phyloP scores from a whole-genome alignment of 2,888 invertebrate genomes.

The Cataglyphis cursor region DNA sequence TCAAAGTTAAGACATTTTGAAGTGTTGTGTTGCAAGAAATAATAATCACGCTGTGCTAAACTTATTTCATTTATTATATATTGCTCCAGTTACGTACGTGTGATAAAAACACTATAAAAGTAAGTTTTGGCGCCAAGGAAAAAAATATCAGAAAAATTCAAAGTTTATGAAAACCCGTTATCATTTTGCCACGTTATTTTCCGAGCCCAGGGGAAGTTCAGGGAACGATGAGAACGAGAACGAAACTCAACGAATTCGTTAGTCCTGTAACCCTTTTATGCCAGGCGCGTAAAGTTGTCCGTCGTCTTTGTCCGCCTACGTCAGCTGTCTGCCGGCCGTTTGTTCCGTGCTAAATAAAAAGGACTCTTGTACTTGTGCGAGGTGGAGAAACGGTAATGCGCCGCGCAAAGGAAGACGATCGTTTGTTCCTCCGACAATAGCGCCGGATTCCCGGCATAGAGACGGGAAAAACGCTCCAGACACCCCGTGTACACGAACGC shows the following conservation, averaged over 20 bases:
- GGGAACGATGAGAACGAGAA: constrained; percentile 60
- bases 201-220: constrained; percentile 56
- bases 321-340: constrained; percentile 74
- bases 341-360: constrained; percentile 73
- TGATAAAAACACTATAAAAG: not conserved
- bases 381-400: constrained; percentile 66
- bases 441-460: constrained; percentile 52
- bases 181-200: constrained; percentile 35
- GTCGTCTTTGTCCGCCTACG: constrained; percentile 74
- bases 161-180: not conserved
- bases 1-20: not conserved
- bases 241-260: constrained; percentile 56
- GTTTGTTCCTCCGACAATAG: constrained; percentile 72
- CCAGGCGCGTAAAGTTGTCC: constrained; percentile 69
- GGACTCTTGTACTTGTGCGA: constrained; percentile 62
- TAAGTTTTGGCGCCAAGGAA: not conserved
- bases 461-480: constrained; percentile 63
- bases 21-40: not conserved
- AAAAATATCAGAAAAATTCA: not conserved
- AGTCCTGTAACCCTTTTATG: constrained; percentile 70
- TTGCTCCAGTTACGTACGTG: not conserved
- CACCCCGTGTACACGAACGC: constrained; percentile 44
- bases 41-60: not conserved
- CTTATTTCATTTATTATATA: not conserved
- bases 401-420: constrained; percentile 69